These are phyloP conservation scores for Brachylomia viminalis DNA, from an alignment of 2,888 invertebrate species.

Conservation along the genomic window DNA sequence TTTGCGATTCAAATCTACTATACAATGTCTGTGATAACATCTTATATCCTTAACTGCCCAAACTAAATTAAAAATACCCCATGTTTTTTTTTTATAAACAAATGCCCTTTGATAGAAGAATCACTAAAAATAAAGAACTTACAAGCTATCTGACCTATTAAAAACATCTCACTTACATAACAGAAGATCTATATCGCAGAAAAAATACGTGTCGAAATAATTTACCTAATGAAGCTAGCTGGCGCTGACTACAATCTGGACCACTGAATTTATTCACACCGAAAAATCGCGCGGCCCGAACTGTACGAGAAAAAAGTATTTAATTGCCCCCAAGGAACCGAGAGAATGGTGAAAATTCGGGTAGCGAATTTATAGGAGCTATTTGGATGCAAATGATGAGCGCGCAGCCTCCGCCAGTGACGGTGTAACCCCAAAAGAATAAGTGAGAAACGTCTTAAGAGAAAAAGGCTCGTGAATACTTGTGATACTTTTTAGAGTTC, in stretches of 20 bases:
- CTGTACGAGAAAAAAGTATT: slow-evolving; percentile 86
- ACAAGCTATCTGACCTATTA: slow-evolving; percentile 18
- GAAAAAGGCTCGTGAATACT: slow-evolving; percentile 82
- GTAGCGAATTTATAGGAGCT: slow-evolving; percentile 90
- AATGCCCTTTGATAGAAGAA: not conserved
- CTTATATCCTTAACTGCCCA: not conserved
- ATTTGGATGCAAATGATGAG: slow-evolving; percentile 90
- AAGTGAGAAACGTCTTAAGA: slow-evolving; percentile 88
- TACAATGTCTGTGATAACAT: not conserved
- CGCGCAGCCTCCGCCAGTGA: slow-evolving; percentile 82
- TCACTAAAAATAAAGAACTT: not conserved
- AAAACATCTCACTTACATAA: slow-evolving; percentile 44
- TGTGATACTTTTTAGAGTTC: slow-evolving; percentile 72
- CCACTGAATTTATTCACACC: slow-evolving; percentile 84
- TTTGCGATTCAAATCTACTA: not conserved
- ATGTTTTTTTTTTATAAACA: not conserved
- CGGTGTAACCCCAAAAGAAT: slow-evolving; percentile 87
- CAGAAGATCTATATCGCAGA: slow-evolving; percentile 54
- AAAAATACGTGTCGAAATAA: slow-evolving; percentile 77
- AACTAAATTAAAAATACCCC: not conserved
- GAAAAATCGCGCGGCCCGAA: slow-evolving; percentile 80
- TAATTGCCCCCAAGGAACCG: slow-evolving; percentile 89
- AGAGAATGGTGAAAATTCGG: slow-evolving; percentile 89
- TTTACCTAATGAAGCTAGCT: slow-evolving; percentile 83
- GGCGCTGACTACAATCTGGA: slow-evolving; percentile 84